A percentile compares a stretch with the other conserved stretches of the same genome.
Evolutionary conservation across 2,797 vertebrate species (phyloP).

Genomic region (Australoheros facetus): DNA sequence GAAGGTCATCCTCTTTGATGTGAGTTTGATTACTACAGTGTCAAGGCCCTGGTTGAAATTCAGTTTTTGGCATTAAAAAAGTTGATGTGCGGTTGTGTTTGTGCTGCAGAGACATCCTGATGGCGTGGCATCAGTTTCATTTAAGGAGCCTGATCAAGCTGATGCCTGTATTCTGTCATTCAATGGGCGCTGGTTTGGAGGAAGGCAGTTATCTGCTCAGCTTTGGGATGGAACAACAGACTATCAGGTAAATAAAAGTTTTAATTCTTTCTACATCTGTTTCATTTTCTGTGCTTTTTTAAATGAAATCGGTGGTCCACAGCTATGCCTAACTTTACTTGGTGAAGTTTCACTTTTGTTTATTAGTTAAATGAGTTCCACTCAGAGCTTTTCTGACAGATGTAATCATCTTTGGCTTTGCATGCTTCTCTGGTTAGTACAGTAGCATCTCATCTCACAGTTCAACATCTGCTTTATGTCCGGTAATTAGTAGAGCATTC

Average conservation of each 20-base stretch:
- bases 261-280: background rate
- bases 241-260: constrained; percentile 87
- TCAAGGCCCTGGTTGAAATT: background rate
- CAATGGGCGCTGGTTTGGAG: constrained; percentile 96
- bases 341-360: background rate
- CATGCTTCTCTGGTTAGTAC: too few relatives aligned
- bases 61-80: background rate
- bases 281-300: background rate
- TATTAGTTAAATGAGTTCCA: background rate
- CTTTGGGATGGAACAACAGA: constrained; percentile 93
- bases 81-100: constrained; percentile 9
- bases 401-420: background rate
- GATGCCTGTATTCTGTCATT: constrained; percentile 87
- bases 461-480: background rate
- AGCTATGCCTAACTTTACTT: background rate
- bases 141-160: constrained; percentile 89
- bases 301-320: background rate
- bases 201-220: constrained; percentile 87
- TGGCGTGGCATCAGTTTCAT: constrained; percentile 92
- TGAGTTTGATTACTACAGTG: constrained; percentile 75
- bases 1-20: constrained; percentile 97
- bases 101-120: constrained; percentile 90
- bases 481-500: background rate
- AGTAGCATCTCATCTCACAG: background rate
- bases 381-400: background rate